phyloP scores from a whole-genome alignment of 2,797 vertebrate genomes.

The Esox lucius region DNA sequence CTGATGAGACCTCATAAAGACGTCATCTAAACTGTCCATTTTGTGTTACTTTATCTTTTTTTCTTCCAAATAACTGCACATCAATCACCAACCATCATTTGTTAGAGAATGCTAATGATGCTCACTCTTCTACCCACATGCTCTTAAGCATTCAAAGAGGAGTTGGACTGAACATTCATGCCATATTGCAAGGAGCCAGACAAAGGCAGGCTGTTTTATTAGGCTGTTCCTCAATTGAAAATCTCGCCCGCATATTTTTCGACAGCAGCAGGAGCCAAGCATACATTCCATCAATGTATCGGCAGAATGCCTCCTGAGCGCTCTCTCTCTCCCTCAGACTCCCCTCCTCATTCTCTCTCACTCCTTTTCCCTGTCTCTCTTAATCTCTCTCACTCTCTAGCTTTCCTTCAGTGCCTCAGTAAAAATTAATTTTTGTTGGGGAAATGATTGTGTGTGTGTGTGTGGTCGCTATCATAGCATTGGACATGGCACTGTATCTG shows the following conservation, averaged over 20 bases:
- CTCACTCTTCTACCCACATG: conserved; percentile 53
- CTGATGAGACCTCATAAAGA: no score
- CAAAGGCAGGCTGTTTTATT: conserved; percentile 9
- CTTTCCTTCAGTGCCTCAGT: neutral
- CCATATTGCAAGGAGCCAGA: conserved; percentile 32
- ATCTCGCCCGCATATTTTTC: conserved; percentile 42
- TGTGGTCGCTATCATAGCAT: neutral
- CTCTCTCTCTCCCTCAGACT: conserved; percentile 4
- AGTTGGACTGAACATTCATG: conserved; percentile 48
- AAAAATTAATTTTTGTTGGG: conserved; percentile 10
- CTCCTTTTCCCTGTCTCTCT: no score
- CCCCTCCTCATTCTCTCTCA: no score
- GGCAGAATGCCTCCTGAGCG: conserved; percentile 10
- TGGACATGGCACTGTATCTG: conserved; percentile 7
- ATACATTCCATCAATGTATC: conserved; percentile 23
- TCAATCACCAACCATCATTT: neutral
- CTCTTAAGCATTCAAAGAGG: conserved; percentile 54
- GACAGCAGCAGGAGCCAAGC: conserved; percentile 30
- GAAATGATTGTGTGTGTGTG: neutral
- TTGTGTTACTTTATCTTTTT: conserved; percentile 40
- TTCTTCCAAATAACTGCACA: conserved; percentile 42
- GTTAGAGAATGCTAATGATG: conserved; percentile 11
- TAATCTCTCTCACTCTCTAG: no score
- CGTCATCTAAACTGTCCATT: conserved; percentile 57
- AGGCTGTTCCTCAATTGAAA: conserved; percentile 10